phyloP scores from a whole-genome alignment of 2,888 invertebrate genomes.

The Stenichneumon culpator region DNA sequence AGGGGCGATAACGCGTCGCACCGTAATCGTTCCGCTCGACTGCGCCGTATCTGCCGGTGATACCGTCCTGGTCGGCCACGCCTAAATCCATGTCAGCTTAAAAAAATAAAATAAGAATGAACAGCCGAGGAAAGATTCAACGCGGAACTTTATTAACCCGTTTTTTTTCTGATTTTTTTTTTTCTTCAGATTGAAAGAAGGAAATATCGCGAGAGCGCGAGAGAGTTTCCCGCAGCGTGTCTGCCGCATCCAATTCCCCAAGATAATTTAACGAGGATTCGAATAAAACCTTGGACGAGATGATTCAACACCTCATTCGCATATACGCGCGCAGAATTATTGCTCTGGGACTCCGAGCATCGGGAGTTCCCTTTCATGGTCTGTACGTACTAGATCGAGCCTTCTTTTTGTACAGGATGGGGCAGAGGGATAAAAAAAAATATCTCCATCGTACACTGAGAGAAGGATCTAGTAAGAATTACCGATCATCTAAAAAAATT shows the following conservation, averaged over 20 bases:
- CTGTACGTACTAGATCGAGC: slow-evolving; percentile 4
- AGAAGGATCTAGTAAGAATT: too few species aligned
- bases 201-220: neutral
- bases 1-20: slow-evolving; percentile 67
- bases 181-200: slow-evolving; percentile 7
- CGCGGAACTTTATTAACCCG: slow-evolving; percentile 28
- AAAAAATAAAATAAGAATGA: neutral
- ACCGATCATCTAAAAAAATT: too few species aligned
- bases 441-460: too few species aligned
- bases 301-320: slow-evolving; percentile 18
- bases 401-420: too few species aligned
- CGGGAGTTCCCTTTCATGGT: slow-evolving; percentile 1
- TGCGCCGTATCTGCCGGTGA: neutral
- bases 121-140: slow-evolving; percentile 17
- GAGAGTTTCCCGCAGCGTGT: slow-evolving; percentile 4
- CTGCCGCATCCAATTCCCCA: slow-evolving; percentile 38
- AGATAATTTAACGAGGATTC: slow-evolving; percentile 47
- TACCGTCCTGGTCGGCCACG: slow-evolving; percentile 66
- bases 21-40: slow-evolving; percentile 29
- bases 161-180: slow-evolving; percentile 19
- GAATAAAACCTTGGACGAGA: slow-evolving; percentile 33
- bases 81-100: slow-evolving; percentile 61
- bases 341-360: slow-evolving; percentile 8
- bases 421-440: too few species aligned
- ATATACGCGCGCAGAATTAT: slow-evolving; percentile 32